phyloP scores from a whole-genome alignment of 2,113 vertebrate genomes.

The Saccopteryx bilineata region DNA sequence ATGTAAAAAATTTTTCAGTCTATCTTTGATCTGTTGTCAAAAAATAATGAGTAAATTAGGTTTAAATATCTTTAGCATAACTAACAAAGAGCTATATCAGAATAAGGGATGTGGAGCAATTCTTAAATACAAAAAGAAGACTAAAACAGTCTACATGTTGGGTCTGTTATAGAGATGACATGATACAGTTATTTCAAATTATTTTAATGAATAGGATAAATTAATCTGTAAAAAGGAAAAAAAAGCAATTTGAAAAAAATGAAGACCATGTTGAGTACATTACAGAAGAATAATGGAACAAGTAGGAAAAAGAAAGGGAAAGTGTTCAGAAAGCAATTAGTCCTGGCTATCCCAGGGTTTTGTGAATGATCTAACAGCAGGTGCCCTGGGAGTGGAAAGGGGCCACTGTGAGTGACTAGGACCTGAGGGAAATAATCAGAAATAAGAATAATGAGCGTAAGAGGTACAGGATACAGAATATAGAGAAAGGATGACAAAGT shows the following conservation, averaged over 20 bases:
- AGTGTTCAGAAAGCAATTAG: constrained; percentile 87
- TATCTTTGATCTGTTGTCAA: constrained; percentile 22
- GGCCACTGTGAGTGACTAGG: constrained; percentile 77
- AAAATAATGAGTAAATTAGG: constrained; percentile 51
- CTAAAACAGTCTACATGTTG: constrained; percentile 72
- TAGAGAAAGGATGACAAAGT: constrained; percentile 68
- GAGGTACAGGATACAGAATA: constrained; percentile 28
- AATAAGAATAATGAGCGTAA: constrained; percentile 80
- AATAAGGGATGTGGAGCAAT: constrained; percentile 77
- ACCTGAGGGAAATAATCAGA: constrained; percentile 83
- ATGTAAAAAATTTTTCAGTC: constrained; percentile 39
- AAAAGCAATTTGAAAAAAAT: constrained; percentile 82
- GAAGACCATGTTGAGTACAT: constrained; percentile 80
- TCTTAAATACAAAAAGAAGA: constrained; percentile 78
- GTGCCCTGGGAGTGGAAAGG: constrained; percentile 77
- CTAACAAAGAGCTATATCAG: constrained; percentile 62
- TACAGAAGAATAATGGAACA: constrained; percentile 83
- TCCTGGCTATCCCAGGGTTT: constrained; percentile 81
- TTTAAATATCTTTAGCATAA: constrained; percentile 56
- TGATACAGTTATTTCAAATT: constrained; percentile 81
- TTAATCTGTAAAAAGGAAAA: constrained; percentile 77
- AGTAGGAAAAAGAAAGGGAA: constrained; percentile 79
- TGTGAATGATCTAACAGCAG: constrained; percentile 76
- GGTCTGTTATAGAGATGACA: constrained; percentile 76
- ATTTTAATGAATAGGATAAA: constrained; percentile 86